A percentile compares a stretch with the other conserved stretches of the same genome.
Conservation (phyloP, 2,888 invertebrate species). For the Standfussiana lucernea region DNA sequence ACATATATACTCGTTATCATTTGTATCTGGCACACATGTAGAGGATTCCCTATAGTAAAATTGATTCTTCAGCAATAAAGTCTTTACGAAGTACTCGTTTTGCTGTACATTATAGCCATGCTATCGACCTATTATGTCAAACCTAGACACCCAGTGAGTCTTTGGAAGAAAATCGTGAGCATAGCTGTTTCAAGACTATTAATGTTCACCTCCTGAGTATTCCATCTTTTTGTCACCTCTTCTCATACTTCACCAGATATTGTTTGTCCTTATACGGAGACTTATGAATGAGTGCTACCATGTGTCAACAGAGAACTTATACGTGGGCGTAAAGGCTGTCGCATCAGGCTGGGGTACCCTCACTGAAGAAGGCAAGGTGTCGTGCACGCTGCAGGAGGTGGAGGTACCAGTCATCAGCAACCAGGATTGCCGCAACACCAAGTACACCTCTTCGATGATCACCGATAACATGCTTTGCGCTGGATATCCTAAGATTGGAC, state of each 20-base stretch:
- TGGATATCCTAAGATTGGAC: slow-evolving; percentile 93
- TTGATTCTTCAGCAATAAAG: neutral
- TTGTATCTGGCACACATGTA: neutral
- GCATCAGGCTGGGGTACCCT: slow-evolving; percentile 97
- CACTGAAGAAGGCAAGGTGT: slow-evolving; percentile 95
- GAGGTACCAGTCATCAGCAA: slow-evolving; percentile 94
- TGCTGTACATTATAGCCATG: neutral
- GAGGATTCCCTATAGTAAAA: neutral
- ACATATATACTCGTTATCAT: neutral
- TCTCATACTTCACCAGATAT: neutral
- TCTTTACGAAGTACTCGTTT: neutral
- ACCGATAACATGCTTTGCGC: slow-evolving; percentile 97
- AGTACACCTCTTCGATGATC: slow-evolving; percentile 96
- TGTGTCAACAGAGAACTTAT: slow-evolving; percentile 90
- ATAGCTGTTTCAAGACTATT: neutral
- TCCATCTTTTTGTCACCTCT: neutral
- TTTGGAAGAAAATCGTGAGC: neutral
- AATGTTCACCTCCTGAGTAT: neutral
- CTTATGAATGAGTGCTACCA: neutral
- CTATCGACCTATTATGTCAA: neutral
- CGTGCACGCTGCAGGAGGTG: slow-evolving; percentile 95
- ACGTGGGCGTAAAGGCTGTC: slow-evolving; percentile 93
- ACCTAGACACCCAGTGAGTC: neutral
- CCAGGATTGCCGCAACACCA: slow-evolving; percentile 93
- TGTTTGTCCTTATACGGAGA: neutral